These are phyloP conservation scores for Pelochelys cantorii DNA, from an alignment of 2,797 vertebrate genomes.

Conservation along the genomic window DNA sequence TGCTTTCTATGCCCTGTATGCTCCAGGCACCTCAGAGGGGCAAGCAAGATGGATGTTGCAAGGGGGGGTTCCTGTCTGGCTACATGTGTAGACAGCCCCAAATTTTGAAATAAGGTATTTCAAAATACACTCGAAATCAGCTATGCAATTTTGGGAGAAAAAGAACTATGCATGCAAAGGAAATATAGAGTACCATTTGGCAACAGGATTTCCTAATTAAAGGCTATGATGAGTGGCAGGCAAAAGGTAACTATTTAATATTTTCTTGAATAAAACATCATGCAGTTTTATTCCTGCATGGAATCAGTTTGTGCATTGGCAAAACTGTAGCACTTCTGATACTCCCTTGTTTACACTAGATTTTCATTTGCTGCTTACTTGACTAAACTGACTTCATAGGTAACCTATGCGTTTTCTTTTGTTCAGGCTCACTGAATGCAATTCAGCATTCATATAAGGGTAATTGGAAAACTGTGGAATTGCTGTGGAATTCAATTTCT, in stretches of 20 bases:
- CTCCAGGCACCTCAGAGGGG: no score
- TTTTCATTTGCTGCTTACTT: background rate
- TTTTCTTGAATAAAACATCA: background rate
- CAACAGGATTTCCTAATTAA: background rate
- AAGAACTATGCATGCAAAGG: rapidly evolving
- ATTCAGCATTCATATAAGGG: background rate
- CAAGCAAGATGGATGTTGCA: no score
- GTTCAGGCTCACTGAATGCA: slow-evolving; percentile 32
- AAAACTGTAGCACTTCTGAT: background rate
- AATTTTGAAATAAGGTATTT: no score
- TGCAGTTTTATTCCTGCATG: background rate
- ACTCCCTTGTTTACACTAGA: background rate
- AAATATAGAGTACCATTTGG: background rate
- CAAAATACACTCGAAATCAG: no score
- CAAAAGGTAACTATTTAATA: background rate
- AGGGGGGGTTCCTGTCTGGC: no score
- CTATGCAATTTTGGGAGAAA: background rate
- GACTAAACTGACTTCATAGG: background rate
- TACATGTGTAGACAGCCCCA: no score
- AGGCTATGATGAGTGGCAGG: background rate
- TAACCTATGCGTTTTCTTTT: slow-evolving; percentile 45
- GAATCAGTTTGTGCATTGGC: background rate
- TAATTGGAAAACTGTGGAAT: slow-evolving; percentile 20
- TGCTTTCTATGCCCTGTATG: no score
- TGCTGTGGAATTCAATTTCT: slow-evolving; percentile 50